phyloP scores from a whole-genome alignment of 2,888 invertebrate genomes.

The Cosmia pyralina region DNA sequence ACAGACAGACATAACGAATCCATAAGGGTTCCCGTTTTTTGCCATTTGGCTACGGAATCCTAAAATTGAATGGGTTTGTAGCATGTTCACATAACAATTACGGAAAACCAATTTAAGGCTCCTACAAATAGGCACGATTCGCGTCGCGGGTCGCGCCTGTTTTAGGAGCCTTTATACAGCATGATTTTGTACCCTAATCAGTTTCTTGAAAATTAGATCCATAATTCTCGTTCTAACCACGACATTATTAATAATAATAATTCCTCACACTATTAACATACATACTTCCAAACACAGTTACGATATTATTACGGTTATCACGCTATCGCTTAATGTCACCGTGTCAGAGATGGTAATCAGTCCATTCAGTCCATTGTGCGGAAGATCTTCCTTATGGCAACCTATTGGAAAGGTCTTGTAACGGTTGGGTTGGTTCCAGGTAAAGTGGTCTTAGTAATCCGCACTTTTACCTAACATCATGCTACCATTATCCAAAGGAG shows the following conservation, averaged over 20 bases:
- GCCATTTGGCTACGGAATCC: too few relatives aligned
- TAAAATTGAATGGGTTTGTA: too few relatives aligned
- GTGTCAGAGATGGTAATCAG: conserved; percentile 47
- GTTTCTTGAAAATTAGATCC: too few relatives aligned
- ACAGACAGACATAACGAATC: too few relatives aligned
- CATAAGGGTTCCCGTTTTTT: too few relatives aligned
- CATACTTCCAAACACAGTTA: conserved; percentile 35
- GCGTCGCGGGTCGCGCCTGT: too few relatives aligned
- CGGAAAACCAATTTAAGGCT: too few relatives aligned
- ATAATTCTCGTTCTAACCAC: too few relatives aligned
- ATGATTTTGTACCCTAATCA: too few relatives aligned
- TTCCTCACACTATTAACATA: conserved; percentile 18
- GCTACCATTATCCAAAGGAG: background rate
- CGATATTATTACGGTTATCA: conserved; percentile 30
- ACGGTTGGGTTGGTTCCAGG: conserved; percentile 17
- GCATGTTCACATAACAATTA: too few relatives aligned
- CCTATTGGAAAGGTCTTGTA: conserved; percentile 23
- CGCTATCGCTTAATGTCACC: conserved; percentile 36
- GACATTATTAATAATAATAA: conserved; percentile 8
- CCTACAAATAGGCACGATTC: too few relatives aligned
- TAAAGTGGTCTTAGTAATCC: conserved; percentile 3
- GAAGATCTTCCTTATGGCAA: background rate
- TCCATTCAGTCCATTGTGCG: conserved; percentile 38
- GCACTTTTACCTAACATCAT: background rate
- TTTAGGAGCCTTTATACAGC: too few relatives aligned